phyloP scores from a whole-genome alignment of 2,113 vertebrate species.

The Camelus dromedarius region DNA sequence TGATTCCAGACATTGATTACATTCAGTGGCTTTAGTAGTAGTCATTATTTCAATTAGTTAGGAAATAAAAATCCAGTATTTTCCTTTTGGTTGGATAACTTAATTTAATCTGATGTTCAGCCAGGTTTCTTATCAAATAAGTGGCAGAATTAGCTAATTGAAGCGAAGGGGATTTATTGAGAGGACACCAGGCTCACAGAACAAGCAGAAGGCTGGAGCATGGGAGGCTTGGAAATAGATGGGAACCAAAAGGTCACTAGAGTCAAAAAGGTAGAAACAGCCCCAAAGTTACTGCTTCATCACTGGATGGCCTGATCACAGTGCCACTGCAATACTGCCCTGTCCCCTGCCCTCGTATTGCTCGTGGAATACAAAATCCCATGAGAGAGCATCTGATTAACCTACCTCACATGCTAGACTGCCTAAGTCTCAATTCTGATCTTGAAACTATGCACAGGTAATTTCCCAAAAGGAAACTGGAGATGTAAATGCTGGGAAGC shows the following conservation, averaged over 20 bases:
- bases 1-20: not conserved
- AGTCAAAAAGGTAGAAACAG: not conserved
- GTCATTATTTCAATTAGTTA: not conserved
- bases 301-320: not conserved
- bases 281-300: not conserved
- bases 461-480: not conserved
- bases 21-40: not conserved
- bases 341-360: not conserved
- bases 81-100: constrained; percentile 25
- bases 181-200: not conserved
- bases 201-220: not conserved
- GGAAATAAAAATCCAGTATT: constrained; percentile 38
- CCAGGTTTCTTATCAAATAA: constrained; percentile 30
- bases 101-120: constrained; percentile 37
- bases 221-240: not conserved
- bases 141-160: constrained; percentile 7
- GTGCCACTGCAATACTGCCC: not conserved
- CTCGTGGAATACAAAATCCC: not conserved
- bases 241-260: not conserved
- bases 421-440: not conserved
- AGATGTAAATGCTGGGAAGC: not conserved
- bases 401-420: not conserved
- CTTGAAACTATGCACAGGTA: not conserved
- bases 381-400: not conserved
- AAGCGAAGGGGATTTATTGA: constrained; percentile 18